A percentile compares a stretch with the other conserved stretches of the same genome.
These are phyloP conservation scores for Cosmorhoe ocellata DNA, from an alignment of 2,888 invertebrate species.

Conservation along the genomic window DNA sequence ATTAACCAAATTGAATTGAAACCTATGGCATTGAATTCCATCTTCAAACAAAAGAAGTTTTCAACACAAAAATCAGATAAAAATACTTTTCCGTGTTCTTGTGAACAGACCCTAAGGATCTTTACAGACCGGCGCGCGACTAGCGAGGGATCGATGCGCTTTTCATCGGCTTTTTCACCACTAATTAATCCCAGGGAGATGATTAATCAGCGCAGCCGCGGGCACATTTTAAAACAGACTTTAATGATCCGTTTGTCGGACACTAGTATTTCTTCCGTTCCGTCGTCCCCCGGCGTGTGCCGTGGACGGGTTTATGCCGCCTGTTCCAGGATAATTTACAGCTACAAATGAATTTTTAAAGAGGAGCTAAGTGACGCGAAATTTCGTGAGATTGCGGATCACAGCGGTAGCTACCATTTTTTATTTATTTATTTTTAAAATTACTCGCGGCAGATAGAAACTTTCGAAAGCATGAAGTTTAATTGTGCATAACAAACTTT, in stretches of 20 bases:
- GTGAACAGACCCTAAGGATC: constrained; percentile 41
- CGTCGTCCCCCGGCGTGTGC: constrained; percentile 46
- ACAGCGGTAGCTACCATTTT: constrained; percentile 9
- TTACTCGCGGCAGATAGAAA: not conserved
- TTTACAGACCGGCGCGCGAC: constrained; percentile 42
- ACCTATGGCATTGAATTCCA: not conserved
- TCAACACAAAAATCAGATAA: constrained; percentile 4
- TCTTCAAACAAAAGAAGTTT: constrained; percentile 8
- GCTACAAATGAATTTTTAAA: constrained; percentile 53
- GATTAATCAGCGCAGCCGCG: constrained; percentile 70
- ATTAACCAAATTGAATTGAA: too few species aligned
- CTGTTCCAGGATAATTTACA: constrained; percentile 53
- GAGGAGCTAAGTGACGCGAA: constrained; percentile 34
- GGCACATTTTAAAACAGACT: constrained; percentile 63
- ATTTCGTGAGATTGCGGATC: constrained; percentile 19
- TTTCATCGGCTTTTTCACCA: constrained; percentile 58
- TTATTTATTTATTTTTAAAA: constrained; percentile 3
- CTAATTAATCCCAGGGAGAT: constrained; percentile 71
- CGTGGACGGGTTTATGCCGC: constrained; percentile 57
- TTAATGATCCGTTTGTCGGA: constrained; percentile 73
- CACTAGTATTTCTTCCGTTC: constrained; percentile 56
- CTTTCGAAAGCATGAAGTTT: too few species aligned
- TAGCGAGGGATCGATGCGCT: constrained; percentile 48
- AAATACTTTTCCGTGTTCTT: not conserved
- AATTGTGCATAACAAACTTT: too few species aligned